Evolutionary conservation across 1,140 invertebrate genomes (phyloP).

Genomic region (Formica exsecta): DNA sequence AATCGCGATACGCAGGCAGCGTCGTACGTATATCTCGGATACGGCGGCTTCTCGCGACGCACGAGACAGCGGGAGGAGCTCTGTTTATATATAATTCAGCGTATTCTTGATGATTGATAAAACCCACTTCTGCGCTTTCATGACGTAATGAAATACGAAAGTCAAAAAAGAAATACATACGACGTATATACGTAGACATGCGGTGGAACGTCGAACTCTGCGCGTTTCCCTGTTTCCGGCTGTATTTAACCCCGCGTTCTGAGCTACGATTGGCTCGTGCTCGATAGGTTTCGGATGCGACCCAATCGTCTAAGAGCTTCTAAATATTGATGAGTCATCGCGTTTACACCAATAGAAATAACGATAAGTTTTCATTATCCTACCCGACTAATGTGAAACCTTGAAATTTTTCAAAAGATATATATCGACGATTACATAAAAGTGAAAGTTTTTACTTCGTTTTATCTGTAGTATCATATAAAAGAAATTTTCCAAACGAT

Average conservation of each 20-base stretch:
- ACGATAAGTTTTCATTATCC: not conserved
- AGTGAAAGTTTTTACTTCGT: too few species aligned
- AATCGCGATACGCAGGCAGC: not conserved
- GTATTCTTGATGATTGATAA: slow-evolving; percentile 67
- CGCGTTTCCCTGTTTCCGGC: slow-evolving; percentile 53
- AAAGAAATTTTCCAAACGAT: too few species aligned
- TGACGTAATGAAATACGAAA: slow-evolving; percentile 74
- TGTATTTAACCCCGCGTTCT: slow-evolving; percentile 29
- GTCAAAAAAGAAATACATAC: slow-evolving; percentile 66
- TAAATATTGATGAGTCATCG: slow-evolving; percentile 76
- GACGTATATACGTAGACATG: not conserved
- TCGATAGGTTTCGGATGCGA: not conserved
- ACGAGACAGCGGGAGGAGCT: not conserved
- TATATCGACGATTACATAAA: too few species aligned
- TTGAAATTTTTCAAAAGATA: too few species aligned
- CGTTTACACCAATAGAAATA: slow-evolving; percentile 41
- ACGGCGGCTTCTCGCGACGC: not conserved
- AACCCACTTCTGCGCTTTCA: slow-evolving; percentile 67
- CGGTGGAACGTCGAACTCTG: slow-evolving; percentile 4
- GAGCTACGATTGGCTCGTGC: slow-evolving; percentile 62
- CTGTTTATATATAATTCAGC: not conserved
- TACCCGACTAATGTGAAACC: not conserved
- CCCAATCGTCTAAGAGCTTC: slow-evolving; percentile 63
- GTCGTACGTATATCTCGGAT: not conserved
- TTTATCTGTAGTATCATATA: too few species aligned